Base-by-base conservation (phyloP, 1,140 invertebrate species). In the Caenorhabditis brenneri region DNA sequence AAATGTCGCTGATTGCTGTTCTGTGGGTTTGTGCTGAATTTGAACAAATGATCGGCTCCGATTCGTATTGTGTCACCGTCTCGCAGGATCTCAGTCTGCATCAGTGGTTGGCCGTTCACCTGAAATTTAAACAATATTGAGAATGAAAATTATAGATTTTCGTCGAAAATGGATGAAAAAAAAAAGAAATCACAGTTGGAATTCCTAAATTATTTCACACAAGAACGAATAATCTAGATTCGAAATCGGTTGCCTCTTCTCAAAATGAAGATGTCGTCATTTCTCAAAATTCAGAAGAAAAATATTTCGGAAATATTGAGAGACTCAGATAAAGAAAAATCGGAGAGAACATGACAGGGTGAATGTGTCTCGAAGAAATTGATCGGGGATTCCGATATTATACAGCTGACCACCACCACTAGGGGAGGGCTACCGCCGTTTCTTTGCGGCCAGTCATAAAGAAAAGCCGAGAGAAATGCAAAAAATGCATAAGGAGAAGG, bases 21-120 rank as follows among this genome's bases (percentile, higher is more conserved):
- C n/a, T 10, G 12, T 36, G 15, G 36, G 9, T 39, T 33, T 10
- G n/a, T 24, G n/a, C 65, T 74, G 36, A 74, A 74, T 31, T 74
- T 74, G 36, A 74, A 74, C n/a, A 46, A 24, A 46, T 74, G 65
- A 74, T 74, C 65, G 36, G 42, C 65, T 36, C 82, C 82, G 69
- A 83, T 83, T 5, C 60, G 58, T 27, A 83, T 46, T 9, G 46
- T 33, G 22, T 83, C 82, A 10, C 82, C 82, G 33, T 83, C 58
- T 19, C 46, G 55, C 3, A 83, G 82, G 33, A 83, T 83, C 82
- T 83, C 58, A 4, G 82, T 83, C 69, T 83, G 82, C 39, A 79
- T 42, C 33, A 83, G 42, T 29, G n/a, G 65, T 22, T 31, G 42
- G n/a, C 78, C 78, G 74, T 83, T 83, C 42, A 83, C 65, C 82